A percentile compares a stretch with the other conserved stretches of the same genome.
These are phyloP conservation scores for Pterostichus madidus DNA, from an alignment of 2,888 invertebrate species.

Conservation along the genomic window DNA sequence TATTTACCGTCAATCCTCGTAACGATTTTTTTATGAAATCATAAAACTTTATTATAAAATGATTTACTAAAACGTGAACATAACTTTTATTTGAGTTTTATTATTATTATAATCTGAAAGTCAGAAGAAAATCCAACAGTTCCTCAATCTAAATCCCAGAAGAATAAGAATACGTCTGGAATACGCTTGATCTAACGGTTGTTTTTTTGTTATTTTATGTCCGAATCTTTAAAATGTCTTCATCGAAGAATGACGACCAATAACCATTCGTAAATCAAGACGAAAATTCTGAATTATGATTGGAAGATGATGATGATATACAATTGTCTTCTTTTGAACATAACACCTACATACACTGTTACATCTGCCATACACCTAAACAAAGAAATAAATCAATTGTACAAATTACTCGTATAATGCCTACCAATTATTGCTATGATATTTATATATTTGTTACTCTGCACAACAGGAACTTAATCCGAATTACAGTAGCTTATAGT, in stretches of 20 bases:
- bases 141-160: constrained; percentile 31
- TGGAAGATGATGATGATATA: not conserved
- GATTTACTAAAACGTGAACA: constrained; percentile 65
- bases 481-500: no score
- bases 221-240: constrained; percentile 54
- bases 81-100: constrained; percentile 62
- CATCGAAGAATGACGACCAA: constrained; percentile 38
- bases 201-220: constrained; percentile 49
- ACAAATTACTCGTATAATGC: no score
- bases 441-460: no score
- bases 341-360: no score
- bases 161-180: constrained; percentile 4
- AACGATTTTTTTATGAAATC: constrained; percentile 60
- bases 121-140: constrained; percentile 30
- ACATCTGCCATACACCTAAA: no score
- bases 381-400: no score
- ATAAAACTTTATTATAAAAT: constrained; percentile 65
- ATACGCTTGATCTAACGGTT: constrained; percentile 38
- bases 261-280: constrained; percentile 12
- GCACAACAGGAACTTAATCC: no score
- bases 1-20: constrained; percentile 56
- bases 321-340: no score
- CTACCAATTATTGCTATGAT: no score
- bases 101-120: constrained; percentile 61
- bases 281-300: constrained; percentile 25